These are phyloP conservation scores for Conomelus anceps DNA, from an alignment of 2,888 invertebrate genomes.

Conservation along the genomic window DNA sequence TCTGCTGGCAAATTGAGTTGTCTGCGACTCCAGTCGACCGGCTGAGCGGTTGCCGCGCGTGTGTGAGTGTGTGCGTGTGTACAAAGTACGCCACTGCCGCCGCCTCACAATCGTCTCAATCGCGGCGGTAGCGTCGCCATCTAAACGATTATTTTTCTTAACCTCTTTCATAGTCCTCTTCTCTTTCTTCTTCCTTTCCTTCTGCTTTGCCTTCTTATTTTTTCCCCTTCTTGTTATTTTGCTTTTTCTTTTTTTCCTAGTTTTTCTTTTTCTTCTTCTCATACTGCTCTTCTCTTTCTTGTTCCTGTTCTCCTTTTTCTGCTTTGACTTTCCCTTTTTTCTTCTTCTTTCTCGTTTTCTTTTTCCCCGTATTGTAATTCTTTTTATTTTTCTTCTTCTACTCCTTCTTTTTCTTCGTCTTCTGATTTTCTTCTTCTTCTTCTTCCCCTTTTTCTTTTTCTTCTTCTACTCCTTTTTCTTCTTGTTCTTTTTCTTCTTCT, in stretches of 20 bases:
- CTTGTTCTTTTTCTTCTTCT: background rate
- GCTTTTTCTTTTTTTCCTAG: background rate
- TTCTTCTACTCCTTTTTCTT: background rate
- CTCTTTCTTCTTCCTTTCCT: background rate
- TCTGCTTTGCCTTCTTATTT: background rate
- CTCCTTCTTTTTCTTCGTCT: background rate
- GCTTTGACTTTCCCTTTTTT: too few relatives aligned
- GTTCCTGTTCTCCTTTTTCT: background rate
- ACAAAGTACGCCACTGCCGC: background rate
- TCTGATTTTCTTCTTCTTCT: background rate
- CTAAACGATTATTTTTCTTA: background rate
- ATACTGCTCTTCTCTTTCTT: too few relatives aligned
- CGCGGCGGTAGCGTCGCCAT: background rate
- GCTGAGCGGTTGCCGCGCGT: background rate
- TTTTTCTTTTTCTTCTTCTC: background rate
- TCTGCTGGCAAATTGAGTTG: constrained; percentile 16
- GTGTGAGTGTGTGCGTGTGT: background rate
- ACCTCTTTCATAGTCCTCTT: background rate
- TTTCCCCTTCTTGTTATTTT: too few relatives aligned
- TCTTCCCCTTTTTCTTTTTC: too few relatives aligned
- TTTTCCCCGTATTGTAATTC: background rate
- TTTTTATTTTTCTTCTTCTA: background rate
- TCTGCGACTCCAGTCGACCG: constrained; percentile 4
- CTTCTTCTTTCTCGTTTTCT: background rate
- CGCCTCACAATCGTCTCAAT: background rate